phyloP scores from a whole-genome alignment of 2,113 vertebrate genomes.

The Taurulus bubalis region DNA sequence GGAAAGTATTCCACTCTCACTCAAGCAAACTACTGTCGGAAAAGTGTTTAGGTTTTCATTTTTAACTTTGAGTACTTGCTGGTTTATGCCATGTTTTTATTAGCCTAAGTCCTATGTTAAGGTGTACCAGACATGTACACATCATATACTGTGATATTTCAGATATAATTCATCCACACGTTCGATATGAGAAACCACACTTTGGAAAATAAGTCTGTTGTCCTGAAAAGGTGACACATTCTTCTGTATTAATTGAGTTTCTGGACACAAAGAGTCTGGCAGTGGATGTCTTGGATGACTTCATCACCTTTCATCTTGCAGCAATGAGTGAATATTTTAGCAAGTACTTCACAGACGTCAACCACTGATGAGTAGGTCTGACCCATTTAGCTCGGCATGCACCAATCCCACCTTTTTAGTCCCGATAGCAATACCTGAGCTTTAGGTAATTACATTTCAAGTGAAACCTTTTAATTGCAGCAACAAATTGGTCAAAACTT shows the following conservation, averaged over 20 bases:
- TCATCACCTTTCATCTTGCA: slow-evolving; percentile 59
- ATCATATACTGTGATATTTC: not conserved
- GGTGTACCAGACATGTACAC: not conserved
- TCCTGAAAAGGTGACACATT: slow-evolving; percentile 42
- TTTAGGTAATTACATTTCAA: not conserved
- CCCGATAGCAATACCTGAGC: not conserved
- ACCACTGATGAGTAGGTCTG: slow-evolving; percentile 54
- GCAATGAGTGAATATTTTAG: slow-evolving; percentile 51
- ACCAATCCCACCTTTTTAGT: not conserved
- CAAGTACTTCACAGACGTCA: slow-evolving; percentile 65
- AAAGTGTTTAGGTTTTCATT: too few relatives aligned
- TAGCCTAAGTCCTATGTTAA: not conserved
- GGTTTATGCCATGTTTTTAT: not conserved
- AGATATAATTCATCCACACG: slow-evolving; percentile 14
- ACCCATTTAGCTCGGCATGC: slow-evolving; percentile 31
- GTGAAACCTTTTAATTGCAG: not conserved
- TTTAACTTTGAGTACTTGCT: not conserved
- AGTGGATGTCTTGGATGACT: slow-evolving; percentile 45
- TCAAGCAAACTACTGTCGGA: not conserved
- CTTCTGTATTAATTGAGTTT: slow-evolving; percentile 27
- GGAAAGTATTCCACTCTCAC: not conserved
- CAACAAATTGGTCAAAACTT: too few relatives aligned
- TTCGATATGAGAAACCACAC: not conserved
- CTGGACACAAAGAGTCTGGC: slow-evolving; percentile 26
- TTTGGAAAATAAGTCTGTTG: slow-evolving; percentile 17